phyloP scores from a whole-genome alignment of 2,888 invertebrate genomes.

The Branchellion lobata region DNA sequence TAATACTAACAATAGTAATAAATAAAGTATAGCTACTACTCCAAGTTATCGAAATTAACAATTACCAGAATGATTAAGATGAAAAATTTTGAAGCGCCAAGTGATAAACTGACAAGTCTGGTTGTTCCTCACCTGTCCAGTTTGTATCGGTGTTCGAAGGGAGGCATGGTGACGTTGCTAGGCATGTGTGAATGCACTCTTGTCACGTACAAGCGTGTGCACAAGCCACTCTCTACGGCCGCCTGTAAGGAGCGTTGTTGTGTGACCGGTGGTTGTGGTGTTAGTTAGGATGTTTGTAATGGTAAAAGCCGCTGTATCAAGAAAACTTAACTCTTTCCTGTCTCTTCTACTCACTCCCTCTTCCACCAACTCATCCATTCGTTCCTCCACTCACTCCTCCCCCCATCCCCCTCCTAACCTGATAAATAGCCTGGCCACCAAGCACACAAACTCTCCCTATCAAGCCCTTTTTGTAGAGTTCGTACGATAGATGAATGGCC shows the following conservation, averaged over 20 bases:
- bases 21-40: too few species aligned
- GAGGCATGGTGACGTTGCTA: constrained; percentile 7
- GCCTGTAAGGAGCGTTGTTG: background rate
- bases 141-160: background rate
- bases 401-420: background rate
- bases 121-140: background rate
- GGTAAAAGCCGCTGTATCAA: background rate
- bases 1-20: too few species aligned
- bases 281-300: too few species aligned
- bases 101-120: too few species aligned
- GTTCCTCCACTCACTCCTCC: background rate
- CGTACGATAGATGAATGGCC: background rate
- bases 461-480: background rate
- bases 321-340: background rate
- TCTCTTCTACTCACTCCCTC: background rate
- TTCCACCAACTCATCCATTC: background rate
- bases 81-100: too few species aligned
- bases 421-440: background rate
- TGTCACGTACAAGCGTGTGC: background rate
- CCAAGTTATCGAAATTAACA: too few species aligned
- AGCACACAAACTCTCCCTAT: background rate
- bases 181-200: background rate
- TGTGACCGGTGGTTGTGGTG: background rate
- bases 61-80: too few species aligned
- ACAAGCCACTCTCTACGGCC: background rate